Conservation (phyloP, 2,888 invertebrate genomes). For the Callyntrura sp. region DNA sequence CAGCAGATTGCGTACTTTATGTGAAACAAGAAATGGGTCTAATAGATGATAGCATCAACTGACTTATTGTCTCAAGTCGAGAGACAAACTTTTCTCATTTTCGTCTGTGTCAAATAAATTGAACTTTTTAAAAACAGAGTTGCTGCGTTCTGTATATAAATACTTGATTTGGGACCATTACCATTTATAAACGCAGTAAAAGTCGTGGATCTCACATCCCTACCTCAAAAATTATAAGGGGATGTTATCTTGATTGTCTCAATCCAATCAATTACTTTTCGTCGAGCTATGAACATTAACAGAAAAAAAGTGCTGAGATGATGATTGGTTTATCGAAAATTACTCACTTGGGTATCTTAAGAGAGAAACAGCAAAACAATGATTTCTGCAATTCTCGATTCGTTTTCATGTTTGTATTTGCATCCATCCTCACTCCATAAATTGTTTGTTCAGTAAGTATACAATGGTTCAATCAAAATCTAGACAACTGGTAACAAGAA, state of each 20-base stretch:
- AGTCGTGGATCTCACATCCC: too few relatives aligned
- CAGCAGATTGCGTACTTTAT: neutral
- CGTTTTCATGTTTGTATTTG: too few relatives aligned
- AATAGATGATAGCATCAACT: neutral
- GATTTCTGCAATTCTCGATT: too few relatives aligned
- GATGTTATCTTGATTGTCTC: neutral
- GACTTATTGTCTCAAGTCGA: neutral
- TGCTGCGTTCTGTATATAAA: neutral
- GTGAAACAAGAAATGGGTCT: neutral
- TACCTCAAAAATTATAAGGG: too few relatives aligned
- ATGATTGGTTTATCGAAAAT: too few relatives aligned
- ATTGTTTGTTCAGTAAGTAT: too few relatives aligned
- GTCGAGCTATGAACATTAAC: too few relatives aligned
- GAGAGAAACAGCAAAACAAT: too few relatives aligned
- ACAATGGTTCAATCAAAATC: too few relatives aligned
- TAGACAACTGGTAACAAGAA: too few relatives aligned
- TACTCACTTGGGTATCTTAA: too few relatives aligned
- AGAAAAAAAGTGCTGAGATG: neutral
- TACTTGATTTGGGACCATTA: neutral
- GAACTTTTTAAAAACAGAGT: constrained; percentile 25
- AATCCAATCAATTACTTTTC: constrained; percentile 24
- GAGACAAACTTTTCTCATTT: constrained; percentile 60
- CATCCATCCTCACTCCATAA: too few relatives aligned
- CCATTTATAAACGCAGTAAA: neutral
- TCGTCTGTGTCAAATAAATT: constrained; percentile 65